Evolutionary conservation across 2,888 invertebrate species (phyloP), one percentile per base, ranked within the genome.

Genomic region (Standfussiana lucernea): DNA sequence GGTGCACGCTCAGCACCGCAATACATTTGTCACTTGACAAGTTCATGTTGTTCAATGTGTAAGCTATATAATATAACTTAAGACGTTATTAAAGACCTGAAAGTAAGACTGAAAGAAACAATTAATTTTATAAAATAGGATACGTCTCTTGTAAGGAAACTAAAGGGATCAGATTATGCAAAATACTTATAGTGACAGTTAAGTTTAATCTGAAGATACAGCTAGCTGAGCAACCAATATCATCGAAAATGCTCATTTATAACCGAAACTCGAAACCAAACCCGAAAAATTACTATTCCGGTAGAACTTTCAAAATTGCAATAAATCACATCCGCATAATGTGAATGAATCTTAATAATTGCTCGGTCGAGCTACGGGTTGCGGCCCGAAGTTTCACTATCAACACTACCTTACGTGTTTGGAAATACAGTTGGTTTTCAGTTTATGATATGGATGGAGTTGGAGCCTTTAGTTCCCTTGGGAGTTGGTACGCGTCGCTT

Each of bases 311-410:
- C 13, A 13, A 62, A 37, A 47, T 64, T 72, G 28, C 40, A 61
- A 79, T 79, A 85, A 85, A 80, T 73, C 72, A 80, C 35, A 65
- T 56, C 15, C 28, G 69, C 42, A 67, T 80, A 67, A 61, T 86
- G 81, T 83, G 81, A 53, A 75, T 75, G 70, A 78, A 75, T 68
- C 86, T 81, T 83, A 81, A 85, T 86, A 77, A 83, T 72, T 83
- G 84, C 86, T 81, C 68, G 62, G 42, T 18, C 72, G 64, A 65
- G 56, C 69, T 70, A 64, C 74, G 70, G 62, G 81, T 62, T 73
- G 50, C 71, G 72, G 42, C 64, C 62, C n/a, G 11, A 13, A 47
- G 65, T 67, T 76, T 64, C 53, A 8, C 47, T 13, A 35, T 35
- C 21, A 72, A 53, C 24, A 40, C 32, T 50, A 79, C 85, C 64